Evolutionary conservation across 2,113 vertebrate genomes (phyloP).

Genomic region (Tupaia chinensis): DNA sequence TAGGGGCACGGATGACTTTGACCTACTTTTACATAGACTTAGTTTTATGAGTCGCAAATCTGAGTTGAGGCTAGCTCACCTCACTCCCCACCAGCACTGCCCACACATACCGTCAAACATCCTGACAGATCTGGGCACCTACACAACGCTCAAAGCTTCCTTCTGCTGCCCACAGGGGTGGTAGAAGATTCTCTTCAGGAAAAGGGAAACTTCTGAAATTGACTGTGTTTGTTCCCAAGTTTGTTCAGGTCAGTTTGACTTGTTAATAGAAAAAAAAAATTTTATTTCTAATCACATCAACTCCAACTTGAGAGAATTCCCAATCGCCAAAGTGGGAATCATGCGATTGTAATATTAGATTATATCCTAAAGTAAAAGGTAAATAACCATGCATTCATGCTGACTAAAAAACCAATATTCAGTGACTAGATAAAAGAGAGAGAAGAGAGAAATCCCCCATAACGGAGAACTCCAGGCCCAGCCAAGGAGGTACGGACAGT

Average conservation of each 20-base stretch:
- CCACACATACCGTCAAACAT: background rate
- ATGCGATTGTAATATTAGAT: background rate
- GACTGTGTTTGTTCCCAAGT: background rate
- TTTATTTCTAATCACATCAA: background rate
- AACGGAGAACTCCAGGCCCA: background rate
- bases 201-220: background rate
- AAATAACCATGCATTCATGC: background rate
- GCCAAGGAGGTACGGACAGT: too few relatives aligned
- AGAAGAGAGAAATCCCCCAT: background rate
- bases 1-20: background rate
- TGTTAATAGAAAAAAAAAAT: background rate
- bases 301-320: background rate
- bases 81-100: background rate
- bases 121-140: background rate
- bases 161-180: background rate
- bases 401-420: background rate
- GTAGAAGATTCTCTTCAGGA: background rate
- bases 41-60: background rate
- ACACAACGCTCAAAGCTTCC: background rate
- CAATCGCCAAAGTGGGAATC: background rate
- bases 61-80: background rate
- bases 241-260: background rate
- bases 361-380: background rate
- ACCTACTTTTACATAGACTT: too few relatives aligned
- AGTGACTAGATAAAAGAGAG: background rate